phyloP scores from a whole-genome alignment of 1,140 invertebrate species.

The Octopus sinensis region DNA sequence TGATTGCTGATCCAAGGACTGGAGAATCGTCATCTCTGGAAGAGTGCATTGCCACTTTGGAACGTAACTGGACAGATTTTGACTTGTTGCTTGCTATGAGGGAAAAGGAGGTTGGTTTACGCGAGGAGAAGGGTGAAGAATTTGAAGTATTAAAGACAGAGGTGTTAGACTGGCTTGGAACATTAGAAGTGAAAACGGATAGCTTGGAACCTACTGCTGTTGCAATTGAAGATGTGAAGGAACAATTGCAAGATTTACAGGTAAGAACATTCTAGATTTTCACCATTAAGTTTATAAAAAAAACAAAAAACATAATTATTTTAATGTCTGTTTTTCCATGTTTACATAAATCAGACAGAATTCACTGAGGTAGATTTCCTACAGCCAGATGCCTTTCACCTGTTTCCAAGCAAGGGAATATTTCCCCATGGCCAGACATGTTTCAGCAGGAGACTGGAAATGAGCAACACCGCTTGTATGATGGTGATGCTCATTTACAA shows the following conservation, averaged over 20 bases:
- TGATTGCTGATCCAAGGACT: conserved; percentile 68
- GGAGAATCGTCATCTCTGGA: conserved; percentile 76
- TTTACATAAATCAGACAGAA: too few relatives aligned
- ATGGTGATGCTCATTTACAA: too few relatives aligned
- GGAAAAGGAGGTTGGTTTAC: conserved; percentile 74
- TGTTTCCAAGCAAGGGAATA: too few relatives aligned
- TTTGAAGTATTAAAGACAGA: conserved; percentile 82
- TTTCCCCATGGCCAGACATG: too few relatives aligned
- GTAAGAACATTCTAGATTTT: conserved; percentile 41
- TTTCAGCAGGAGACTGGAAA: too few relatives aligned
- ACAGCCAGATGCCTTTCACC: too few relatives aligned
- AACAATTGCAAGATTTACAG: conserved; percentile 82
- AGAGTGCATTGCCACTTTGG: conserved; percentile 71
- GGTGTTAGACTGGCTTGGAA: conserved; percentile 80
- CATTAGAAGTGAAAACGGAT: conserved; percentile 71
- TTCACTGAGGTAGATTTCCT: too few relatives aligned
- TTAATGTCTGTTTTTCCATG: too few relatives aligned
- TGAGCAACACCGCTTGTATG: too few relatives aligned
- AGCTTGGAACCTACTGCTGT: conserved; percentile 79
- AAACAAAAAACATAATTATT: too few relatives aligned
- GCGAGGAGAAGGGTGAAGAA: conserved; percentile 77
- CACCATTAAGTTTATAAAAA: too few relatives aligned
- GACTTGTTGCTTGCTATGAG: conserved; percentile 73
- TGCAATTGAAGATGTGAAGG: conserved; percentile 78
- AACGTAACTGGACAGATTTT: conserved; percentile 80